Conservation (phyloP, 2,888 invertebrate species). For the Lamellibrachia columna region DNA sequence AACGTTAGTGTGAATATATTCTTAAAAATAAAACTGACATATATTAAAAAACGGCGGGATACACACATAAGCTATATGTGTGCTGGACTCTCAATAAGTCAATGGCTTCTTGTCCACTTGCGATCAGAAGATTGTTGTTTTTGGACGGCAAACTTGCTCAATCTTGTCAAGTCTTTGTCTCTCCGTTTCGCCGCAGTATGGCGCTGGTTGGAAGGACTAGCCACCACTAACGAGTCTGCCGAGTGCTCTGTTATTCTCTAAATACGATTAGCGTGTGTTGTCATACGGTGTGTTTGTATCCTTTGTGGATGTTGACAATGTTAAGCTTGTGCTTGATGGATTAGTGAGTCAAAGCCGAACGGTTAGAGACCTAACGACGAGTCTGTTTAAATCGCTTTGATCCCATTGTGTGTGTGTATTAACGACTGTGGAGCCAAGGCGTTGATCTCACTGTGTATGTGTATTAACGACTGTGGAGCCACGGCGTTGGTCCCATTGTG, state of each 20-base stretch:
- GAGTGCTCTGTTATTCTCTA: neutral
- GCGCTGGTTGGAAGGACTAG: too few species aligned
- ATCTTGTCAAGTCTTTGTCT: too few species aligned
- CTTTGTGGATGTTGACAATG: neutral
- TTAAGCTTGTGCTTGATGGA: neutral
- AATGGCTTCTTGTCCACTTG: too few species aligned
- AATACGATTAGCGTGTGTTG: neutral
- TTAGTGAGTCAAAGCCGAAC: neutral
- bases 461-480: neutral
- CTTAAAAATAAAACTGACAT: too few species aligned
- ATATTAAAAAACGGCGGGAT: too few species aligned
- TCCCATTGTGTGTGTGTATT: neutral
- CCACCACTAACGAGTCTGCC: too few species aligned
- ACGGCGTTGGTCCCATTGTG: neutral
- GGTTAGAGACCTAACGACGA: neutral
- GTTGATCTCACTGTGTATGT: too few species aligned
- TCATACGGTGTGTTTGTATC: neutral
- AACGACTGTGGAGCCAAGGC: neutral
- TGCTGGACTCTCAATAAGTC: too few species aligned
- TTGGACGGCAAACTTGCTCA: too few species aligned
- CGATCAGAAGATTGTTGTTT: too few species aligned
- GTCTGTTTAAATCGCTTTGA: neutral
- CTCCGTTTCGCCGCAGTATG: too few species aligned
- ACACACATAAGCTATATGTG: too few species aligned
- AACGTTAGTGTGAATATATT: neutral